Conservation (phyloP, 2,797 vertebrate species). For the Fistularia commersonii region DNA sequence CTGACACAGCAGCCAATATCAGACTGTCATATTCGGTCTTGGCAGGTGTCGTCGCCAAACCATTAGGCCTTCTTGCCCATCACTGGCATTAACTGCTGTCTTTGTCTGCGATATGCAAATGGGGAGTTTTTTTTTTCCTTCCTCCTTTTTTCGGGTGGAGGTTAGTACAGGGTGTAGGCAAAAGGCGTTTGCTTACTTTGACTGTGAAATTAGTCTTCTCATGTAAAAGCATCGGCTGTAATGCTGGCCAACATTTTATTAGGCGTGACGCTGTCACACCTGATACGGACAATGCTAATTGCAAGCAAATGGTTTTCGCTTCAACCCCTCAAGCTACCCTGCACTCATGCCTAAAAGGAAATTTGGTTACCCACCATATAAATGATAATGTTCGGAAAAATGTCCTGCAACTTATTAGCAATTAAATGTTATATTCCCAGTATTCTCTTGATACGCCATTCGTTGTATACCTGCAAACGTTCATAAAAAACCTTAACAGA, state of each 20-base stretch:
- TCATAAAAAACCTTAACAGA: slow-evolving; percentile 81
- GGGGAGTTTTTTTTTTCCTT: slow-evolving; percentile 56
- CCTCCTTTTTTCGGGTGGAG: slow-evolving; percentile 61
- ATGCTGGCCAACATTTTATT: slow-evolving; percentile 67
- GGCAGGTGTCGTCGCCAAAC: slow-evolving; percentile 67
- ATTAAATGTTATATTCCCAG: slow-evolving; percentile 10
- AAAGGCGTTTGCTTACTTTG: slow-evolving; percentile 75
- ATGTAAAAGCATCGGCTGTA: slow-evolving; percentile 70
- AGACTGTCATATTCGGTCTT: slow-evolving; percentile 68
- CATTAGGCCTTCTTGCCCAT: slow-evolving; percentile 72
- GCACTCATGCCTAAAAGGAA: slow-evolving; percentile 40
- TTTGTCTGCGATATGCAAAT: slow-evolving; percentile 83
- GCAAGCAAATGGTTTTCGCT: slow-evolving; percentile 70
- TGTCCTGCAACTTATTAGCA: too few species aligned
- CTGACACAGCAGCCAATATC: slow-evolving; percentile 59
- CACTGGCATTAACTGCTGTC: slow-evolving; percentile 75
- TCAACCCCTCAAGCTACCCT: slow-evolving; percentile 4
- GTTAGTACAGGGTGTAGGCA: slow-evolving; percentile 64
- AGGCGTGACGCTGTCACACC: slow-evolving; percentile 71
- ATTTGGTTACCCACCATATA: slow-evolving; percentile 48
- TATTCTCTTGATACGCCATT: not conserved
- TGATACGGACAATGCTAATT: slow-evolving; percentile 71
- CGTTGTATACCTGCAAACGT: not conserved
- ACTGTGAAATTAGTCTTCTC: slow-evolving; percentile 77
- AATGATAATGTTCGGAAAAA: too few species aligned